A percentile compares a stretch with the other conserved stretches of the same genome.
phyloP scores from a whole-genome alignment of 2,113 vertebrate genomes.

The Poeciliopsis retropinna region DNA sequence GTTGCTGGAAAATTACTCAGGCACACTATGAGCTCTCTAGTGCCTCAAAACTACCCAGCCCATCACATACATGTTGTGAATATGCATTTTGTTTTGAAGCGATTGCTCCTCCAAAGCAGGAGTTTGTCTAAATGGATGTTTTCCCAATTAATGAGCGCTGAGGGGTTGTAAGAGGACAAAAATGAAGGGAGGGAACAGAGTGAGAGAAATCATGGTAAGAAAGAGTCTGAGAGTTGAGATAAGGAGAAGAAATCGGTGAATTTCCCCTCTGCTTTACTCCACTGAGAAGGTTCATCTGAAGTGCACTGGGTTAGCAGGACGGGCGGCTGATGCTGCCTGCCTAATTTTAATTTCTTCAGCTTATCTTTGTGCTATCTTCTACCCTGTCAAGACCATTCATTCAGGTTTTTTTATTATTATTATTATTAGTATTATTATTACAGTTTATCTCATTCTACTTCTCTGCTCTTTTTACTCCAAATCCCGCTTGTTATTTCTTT shows the following conservation, averaged over 20 bases:
- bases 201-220: not conserved
- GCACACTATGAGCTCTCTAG: not conserved
- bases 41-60: not conserved
- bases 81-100: not conserved
- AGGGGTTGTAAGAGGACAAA: constrained; percentile 1
- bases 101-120: not conserved
- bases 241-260: constrained; percentile 16
- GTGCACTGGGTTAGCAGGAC: constrained; percentile 66
- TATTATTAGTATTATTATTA: not conserved
- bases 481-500: not conserved
- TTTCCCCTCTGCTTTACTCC: not conserved
- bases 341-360: not conserved
- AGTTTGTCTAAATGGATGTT: not conserved
- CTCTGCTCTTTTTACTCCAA: not conserved
- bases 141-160: not conserved
- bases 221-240: constrained; percentile 40
- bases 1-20: not conserved
- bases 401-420: not conserved
- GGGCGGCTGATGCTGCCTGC: constrained; percentile 1
- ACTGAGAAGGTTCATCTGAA: constrained; percentile 53
- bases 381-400: not conserved
- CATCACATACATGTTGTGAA: too few species aligned
- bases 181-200: not conserved
- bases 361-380: not conserved
- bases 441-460: not conserved